Evolutionary conservation across 2,113 vertebrate species (phyloP), one percentile per base, ranked within the genome.

Genomic region (Osmerus eperlanus): DNA sequence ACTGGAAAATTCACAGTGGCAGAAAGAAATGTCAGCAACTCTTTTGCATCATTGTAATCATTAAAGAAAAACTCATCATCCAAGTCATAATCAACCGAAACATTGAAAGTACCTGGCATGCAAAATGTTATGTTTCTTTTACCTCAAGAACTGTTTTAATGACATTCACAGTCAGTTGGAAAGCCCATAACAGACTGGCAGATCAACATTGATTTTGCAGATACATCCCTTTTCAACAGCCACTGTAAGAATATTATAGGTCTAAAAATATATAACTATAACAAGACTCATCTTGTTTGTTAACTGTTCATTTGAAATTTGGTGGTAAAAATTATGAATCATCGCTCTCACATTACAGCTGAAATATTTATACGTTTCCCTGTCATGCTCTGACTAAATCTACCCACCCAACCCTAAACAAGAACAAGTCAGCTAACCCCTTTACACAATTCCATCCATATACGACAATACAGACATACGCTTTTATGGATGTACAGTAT

Each of bases 291-390:
- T 1, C 32, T 7, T 36, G 32, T 36, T 36, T 36, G 4, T 36
- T 6, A 36, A 36, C 32, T 6, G 56, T 25, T 58, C 16, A 59
- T 52, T 74, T 68, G 36, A 47, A 9, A 14, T 28, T 55, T 19
- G 62, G 64, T 60, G 62, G n/a, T 71, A 54, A 80, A 77, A 65
- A 32, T 13, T 18, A 63, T 9, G 11, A 67, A 69, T 61, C 41
- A 66, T n/a, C 65, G 58, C 13, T 66, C 65, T 75, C 65, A 19
- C 64, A 60, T 79, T 71, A 71, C 73, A 72, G 65, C 21, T 2
- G 28, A 41, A 36, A 3, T 51, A 58, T 19, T 15, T 63, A 54
- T 54, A 62, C 79, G 78, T 71, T 83, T 77, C 85, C 81, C 70
- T 68, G 64, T 16, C 70, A 65, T 18, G 59, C 71, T 79, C 54